A percentile compares a stretch with the other conserved stretches of the same genome.
phyloP scores from a whole-genome alignment of 30 jellyfish, hydroid and myxozoan genomes.

The Nemopilema nomurai region DNA sequence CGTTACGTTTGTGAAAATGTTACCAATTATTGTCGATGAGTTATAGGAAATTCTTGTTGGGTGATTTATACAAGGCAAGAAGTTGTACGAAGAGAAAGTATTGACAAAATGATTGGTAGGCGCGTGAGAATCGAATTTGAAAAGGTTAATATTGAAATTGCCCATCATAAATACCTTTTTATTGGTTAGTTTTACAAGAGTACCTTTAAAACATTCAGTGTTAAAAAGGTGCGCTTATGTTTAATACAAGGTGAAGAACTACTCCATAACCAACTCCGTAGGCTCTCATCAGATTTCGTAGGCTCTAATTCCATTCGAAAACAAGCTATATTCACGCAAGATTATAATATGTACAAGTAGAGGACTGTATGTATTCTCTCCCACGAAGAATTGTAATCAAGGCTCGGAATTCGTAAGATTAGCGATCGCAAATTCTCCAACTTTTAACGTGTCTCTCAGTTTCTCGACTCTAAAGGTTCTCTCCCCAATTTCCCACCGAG shows the following conservation, averaged over 20 bases:
- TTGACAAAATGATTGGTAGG: too few species aligned
- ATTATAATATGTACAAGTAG: slow-evolving; percentile 9
- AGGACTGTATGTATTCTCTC: background rate
- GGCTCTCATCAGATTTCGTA: background rate
- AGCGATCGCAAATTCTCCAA: background rate
- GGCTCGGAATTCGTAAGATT: slow-evolving; percentile 9
- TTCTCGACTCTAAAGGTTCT: background rate
- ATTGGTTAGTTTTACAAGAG: slow-evolving; percentile 20
- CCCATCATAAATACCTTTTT: slow-evolving; percentile 31
- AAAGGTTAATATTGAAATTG: slow-evolving; percentile 29
- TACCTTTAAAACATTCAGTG: too few species aligned
- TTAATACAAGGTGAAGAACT: background rate
- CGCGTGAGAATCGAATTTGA: too few species aligned
- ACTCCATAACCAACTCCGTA: background rate
- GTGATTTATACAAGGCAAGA: too few species aligned
- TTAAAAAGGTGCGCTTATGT: background rate
- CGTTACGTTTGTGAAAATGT: too few species aligned
- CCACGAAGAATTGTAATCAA: background rate
- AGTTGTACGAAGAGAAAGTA: too few species aligned
- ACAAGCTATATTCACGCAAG: background rate
- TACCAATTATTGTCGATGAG: too few species aligned
- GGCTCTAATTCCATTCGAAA: slow-evolving; percentile 9
- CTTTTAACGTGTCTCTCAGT: background rate
- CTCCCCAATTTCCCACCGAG: slow-evolving; percentile 14
- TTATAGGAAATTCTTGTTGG: too few species aligned